Evolutionary conservation across 1,140 invertebrate genomes (phyloP), one percentile per base, ranked within the genome.

Genomic region (Oryzaephilus surinamensis): DNA sequence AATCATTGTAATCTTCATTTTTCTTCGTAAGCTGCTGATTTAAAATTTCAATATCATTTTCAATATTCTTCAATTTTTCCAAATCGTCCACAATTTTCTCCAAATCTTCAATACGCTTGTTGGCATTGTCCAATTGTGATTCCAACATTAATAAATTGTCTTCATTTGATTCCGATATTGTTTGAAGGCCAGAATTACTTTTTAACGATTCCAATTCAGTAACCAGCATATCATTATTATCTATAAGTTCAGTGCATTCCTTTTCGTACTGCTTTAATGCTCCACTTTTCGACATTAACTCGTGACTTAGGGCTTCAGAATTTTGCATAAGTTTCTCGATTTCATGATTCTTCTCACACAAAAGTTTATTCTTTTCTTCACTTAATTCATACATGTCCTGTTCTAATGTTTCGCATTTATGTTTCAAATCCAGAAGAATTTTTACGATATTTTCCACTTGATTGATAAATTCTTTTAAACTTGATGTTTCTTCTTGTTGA

Each of bases 121-220:
- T 54, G 10, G 54, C 46, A 30, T 48, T 50, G 30, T 74, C 74
- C 28, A 78, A 48, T 58, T 76, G 73, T 1, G 62, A 61, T 57
- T 79, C 75, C 46, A 78, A 54, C 42, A 71, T 65, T 0, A 68
- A 56, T 21, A 76, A 55, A 46, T 71, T 76, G 43, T 78, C 74
- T 62, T 79, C 76, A 51, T 77, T 75, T 2, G 73, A 69, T 60
- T 79, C 75, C 28, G 72, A 70, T 32, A 79, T 79, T 6, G 76
- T 75, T 51, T 78, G 72, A 32, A 79, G 56, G 45, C 74, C 75
- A 17, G 11, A 6, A 6, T 69, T 67, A 49, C 70, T 71, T 57
- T 76, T 75, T 37, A 69, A 63, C 14, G 67, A 64, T 11, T 74
- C 66, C 44, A 79, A 65, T 56, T 77, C 73, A 33, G 67, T 66